Base-by-base conservation (phyloP, 2,797 vertebrate species). In the Nannoperca obscura region DNA sequence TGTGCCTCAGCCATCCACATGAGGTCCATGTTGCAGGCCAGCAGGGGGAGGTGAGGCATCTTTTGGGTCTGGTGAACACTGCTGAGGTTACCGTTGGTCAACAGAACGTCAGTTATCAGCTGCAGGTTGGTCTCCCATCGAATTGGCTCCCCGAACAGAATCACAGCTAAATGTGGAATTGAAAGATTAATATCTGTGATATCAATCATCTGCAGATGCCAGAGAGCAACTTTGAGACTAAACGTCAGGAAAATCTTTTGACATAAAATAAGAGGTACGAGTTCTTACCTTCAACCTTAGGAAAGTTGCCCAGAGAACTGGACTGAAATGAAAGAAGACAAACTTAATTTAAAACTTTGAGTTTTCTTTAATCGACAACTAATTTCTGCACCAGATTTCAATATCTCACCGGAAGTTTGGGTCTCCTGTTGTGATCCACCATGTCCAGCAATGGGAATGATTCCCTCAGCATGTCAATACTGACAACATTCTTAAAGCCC, bases 111-210 rank as follows among this genome's bases (percentile, higher is more conserved):
- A 4, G 96, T 89, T 15, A 98, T 97, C 64, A 98, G 80, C 94
- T 98, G 97, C n/a, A 98, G 93, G 87, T 97, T 97, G 49, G 97
- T 97, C 89, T 98, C 97, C 97, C 97, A 98, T 93, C 97, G 95
- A 30, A 97, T 94, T 0, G 97, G 97, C 91, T 98, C 97, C 49
- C 97, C 97, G 70, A 98, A 97, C 72, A 98, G 90, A 90, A 98
- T 84, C 84, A 98, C 94, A 66, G 96, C 97, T 98, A 81, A 0
- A 20, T 8, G 57, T 20, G 47, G 22, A 55, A 53, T 34, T 10
- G 57, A 67, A 71, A 54, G 3, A 61, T 19, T 20, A 4, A 70
- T 15, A 0, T 52, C 32, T 15, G n/a, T 20, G 6, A 55, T 20
- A 10, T 24, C 32, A 74, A 22, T 32, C 9, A 17, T 14, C 8